These are phyloP conservation scores for Drosophila pachea DNA, from an alignment of 1,140 invertebrate genomes.

Conservation along the genomic window DNA sequence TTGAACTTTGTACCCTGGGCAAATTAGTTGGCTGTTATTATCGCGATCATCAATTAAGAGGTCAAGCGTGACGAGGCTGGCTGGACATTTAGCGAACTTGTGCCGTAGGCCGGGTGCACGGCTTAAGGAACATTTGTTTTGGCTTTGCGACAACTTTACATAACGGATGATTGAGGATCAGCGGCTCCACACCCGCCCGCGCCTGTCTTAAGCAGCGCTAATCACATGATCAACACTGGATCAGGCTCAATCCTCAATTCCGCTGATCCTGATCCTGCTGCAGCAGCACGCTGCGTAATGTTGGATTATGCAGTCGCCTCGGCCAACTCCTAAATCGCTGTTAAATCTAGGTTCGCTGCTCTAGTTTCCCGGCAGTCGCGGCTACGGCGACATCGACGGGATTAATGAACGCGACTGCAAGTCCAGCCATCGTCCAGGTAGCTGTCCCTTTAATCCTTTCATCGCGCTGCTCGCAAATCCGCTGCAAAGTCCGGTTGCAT, in stretches of 20 bases:
- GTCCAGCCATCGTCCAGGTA: constrained; percentile 46
- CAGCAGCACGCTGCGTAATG: constrained; percentile 58
- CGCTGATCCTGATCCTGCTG: constrained; percentile 49
- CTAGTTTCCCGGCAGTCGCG: constrained; percentile 46
- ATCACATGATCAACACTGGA: constrained; percentile 63
- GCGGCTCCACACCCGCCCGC: constrained; percentile 45
- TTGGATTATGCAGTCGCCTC: constrained; percentile 60
- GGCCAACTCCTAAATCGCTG: constrained; percentile 63
- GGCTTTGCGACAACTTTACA: constrained; percentile 66
- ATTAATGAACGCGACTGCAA: constrained; percentile 59
- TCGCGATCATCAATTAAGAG: constrained; percentile 59
- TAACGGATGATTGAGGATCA: constrained; percentile 43
- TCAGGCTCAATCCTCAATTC: constrained; percentile 42
- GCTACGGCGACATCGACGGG: constrained; percentile 41
- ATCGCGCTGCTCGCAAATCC: constrained; percentile 38
- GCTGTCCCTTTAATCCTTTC: constrained; percentile 65
- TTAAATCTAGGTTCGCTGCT: constrained; percentile 57
- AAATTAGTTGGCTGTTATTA: constrained; percentile 55
- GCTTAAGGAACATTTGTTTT: constrained; percentile 52
- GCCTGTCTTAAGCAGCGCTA: constrained; percentile 51
- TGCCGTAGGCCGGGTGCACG: neutral
- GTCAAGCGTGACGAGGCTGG: constrained; percentile 54
- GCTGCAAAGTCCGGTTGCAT: constrained; percentile 63
- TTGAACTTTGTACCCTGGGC: constrained; percentile 22
- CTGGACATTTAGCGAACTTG: constrained; percentile 39